A percentile compares a stretch with the other conserved stretches of the same genome.
These are phyloP conservation scores for Aurelia aurita DNA, from an alignment of 30 jellyfish, hydroid and myxozoan genomes.

Conservation along the genomic window DNA sequence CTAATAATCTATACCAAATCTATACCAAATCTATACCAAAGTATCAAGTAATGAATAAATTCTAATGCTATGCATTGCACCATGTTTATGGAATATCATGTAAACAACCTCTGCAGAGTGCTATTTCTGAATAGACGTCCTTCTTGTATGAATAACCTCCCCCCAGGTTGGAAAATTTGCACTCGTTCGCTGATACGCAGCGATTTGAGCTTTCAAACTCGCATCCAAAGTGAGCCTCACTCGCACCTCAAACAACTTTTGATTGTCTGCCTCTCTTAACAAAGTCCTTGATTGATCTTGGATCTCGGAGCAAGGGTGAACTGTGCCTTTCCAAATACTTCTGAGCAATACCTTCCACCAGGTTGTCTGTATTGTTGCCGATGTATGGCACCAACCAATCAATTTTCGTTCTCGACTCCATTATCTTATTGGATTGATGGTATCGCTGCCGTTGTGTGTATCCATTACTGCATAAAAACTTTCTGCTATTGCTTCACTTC, in stretches of 20 bases:
- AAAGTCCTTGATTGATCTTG: neutral
- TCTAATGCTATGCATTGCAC: no score
- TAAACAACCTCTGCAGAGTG: no score
- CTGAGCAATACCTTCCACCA: slow-evolving; percentile 7
- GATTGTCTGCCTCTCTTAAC: neutral
- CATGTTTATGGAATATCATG: no score
- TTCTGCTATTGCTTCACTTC: no score
- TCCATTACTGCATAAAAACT: no score
- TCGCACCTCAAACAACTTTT: neutral
- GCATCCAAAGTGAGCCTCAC: no score
- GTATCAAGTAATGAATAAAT: neutral
- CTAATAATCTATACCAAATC: no score
- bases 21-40: neutral
- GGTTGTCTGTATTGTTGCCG: slow-evolving; percentile 13
- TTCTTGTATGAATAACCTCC: no score
- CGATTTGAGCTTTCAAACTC: no score
- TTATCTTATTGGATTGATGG: slow-evolving; percentile 16
- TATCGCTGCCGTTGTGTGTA: neutral
- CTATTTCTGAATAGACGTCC: no score
- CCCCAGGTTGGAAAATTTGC: no score
- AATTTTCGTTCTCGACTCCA: slow-evolving; percentile 11
- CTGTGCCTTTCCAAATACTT: slow-evolving; percentile 5
- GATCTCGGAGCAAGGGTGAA: slow-evolving; percentile 8
- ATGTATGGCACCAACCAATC: slow-evolving; percentile 19
- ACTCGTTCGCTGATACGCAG: no score